These are phyloP conservation scores for Margaritifera margaritifera DNA, from an alignment of 2,888 invertebrate genomes.

Conservation along the genomic window DNA sequence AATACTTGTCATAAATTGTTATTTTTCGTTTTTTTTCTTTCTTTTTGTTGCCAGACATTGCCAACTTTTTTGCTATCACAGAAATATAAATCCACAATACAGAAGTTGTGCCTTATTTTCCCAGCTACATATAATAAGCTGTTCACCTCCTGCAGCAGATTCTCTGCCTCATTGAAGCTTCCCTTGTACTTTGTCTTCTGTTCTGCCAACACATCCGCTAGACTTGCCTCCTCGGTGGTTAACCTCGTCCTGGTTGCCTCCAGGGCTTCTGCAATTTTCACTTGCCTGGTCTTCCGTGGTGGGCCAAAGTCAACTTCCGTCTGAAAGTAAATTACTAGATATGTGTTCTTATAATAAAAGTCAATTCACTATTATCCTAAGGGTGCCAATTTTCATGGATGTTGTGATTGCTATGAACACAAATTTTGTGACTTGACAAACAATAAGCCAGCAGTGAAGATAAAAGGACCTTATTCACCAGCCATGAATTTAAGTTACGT, in stretches of 20 bases:
- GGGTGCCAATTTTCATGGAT: too few relatives aligned
- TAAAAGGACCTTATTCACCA: too few relatives aligned
- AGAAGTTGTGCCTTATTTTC: neutral
- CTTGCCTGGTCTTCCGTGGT: constrained; percentile 47
- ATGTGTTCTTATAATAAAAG: too few relatives aligned
- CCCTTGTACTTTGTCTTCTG: constrained; percentile 28
- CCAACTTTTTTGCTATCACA: neutral
- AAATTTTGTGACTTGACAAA: too few relatives aligned
- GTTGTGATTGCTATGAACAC: too few relatives aligned
- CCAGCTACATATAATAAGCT: neutral
- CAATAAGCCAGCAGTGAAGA: too few relatives aligned
- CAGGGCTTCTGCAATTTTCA: constrained; percentile 54
- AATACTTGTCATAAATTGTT: too few relatives aligned
- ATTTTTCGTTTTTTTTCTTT: too few relatives aligned
- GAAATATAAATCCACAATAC: neutral
- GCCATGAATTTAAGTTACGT: too few relatives aligned
- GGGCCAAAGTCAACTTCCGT: constrained; percentile 43
- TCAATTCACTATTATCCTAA: too few relatives aligned
- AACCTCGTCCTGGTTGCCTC: constrained; percentile 41
- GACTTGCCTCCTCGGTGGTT: constrained; percentile 55
- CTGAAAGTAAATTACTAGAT: constrained; percentile 29
- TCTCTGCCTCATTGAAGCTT: constrained; percentile 59
- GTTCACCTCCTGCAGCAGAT: constrained; percentile 56
- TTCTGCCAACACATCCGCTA: constrained; percentile 50
- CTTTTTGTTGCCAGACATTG: neutral